Evolutionary conservation across 2,888 invertebrate genomes (phyloP).

Genomic region (Empis livida): DNA sequence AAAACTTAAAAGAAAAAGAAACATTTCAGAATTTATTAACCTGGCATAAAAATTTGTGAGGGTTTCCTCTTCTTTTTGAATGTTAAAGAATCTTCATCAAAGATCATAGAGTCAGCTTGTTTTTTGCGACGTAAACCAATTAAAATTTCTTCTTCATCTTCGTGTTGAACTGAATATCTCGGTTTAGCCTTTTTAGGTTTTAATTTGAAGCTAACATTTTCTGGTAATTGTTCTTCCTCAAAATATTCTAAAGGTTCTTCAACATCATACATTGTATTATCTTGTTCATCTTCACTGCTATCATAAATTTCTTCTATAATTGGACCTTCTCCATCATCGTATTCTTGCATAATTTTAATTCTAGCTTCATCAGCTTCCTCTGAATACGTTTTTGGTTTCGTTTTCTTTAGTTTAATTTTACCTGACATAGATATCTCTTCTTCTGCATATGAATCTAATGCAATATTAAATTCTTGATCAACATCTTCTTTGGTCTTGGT

Average conservation of each 20-base stretch:
- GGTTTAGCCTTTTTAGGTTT: constrained; percentile 38
- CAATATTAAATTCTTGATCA: constrained; percentile 81
- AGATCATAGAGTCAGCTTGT: constrained; percentile 38
- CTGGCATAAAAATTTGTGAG: constrained; percentile 44
- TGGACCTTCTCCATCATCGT: constrained; percentile 43
- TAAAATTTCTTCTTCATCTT: constrained; percentile 43
- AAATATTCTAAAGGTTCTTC: constrained; percentile 39
- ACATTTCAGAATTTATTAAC: constrained; percentile 18
- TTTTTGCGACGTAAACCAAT: constrained; percentile 40
- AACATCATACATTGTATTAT: constrained; percentile 40
- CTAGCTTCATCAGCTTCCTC: constrained; percentile 69
- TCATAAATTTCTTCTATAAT: constrained; percentile 50
- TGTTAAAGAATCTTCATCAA: constrained; percentile 53
- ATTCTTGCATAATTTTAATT: constrained; percentile 50
- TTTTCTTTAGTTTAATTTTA: constrained; percentile 65
- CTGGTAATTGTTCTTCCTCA: constrained; percentile 42
- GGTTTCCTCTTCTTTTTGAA: constrained; percentile 58
- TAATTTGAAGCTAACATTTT: constrained; percentile 37
- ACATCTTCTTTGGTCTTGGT: constrained; percentile 75
- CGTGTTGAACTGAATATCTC: constrained; percentile 42
- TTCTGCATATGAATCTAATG: constrained; percentile 72
- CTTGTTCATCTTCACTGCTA: constrained; percentile 41
- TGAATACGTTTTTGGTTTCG: constrained; percentile 55
- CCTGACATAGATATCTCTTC: constrained; percentile 79
- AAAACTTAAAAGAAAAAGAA: constrained; percentile 1